Evolutionary conservation across 2,888 invertebrate species (phyloP), one percentile per base, ranked within the genome.

Genomic region (Ophion slaviceki): DNA sequence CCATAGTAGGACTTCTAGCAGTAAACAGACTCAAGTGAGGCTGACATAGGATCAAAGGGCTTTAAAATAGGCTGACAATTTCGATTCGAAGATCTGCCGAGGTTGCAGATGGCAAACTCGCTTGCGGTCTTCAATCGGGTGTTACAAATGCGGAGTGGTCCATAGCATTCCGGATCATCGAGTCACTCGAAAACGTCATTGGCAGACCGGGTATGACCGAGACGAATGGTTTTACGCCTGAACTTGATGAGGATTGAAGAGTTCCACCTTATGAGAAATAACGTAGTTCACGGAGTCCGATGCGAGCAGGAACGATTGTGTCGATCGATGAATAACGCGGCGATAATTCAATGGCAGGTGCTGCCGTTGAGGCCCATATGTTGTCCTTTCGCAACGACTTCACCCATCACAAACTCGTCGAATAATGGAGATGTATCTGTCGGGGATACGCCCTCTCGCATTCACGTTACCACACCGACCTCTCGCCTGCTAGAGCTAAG

Each of bases 351-450:
- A 80, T 79, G 87, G 82, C 84, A 85, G 86, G 86, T 87, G 80
- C 66, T 47, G 47, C 74, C 61, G 72, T 67, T 32, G 75, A 71
- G 32, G 67, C 62, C 68, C 53, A 64, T 82, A 62, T 64, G 68
- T 45, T 81, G 75, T 81, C 74, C 68, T 70, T 81, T 62, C 66
- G 70, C 75, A 62, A 83, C 61, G 62, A 59, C 82, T 72, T 62
- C 68, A 62, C 66, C 71, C 70, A 82, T 75, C 86, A 78, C 28
- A 82, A 67, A 83, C 76, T 80, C 79, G 64, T 78, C 72, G 47
- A 80, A 87, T 91, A 91, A 90, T 90, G 88, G 88, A 89, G 89
- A 90, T 89, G 84, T 89, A 89, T 87, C 87, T 86, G 83, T 74
- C 40, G 84, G 84, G 88, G 87, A 84, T 86, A 86, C 90, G 87